A percentile compares a stretch with the other conserved stretches of the same genome.
Evolutionary conservation across 2,888 invertebrate genomes (phyloP).

Genomic region (Antheraea assamensis): DNA sequence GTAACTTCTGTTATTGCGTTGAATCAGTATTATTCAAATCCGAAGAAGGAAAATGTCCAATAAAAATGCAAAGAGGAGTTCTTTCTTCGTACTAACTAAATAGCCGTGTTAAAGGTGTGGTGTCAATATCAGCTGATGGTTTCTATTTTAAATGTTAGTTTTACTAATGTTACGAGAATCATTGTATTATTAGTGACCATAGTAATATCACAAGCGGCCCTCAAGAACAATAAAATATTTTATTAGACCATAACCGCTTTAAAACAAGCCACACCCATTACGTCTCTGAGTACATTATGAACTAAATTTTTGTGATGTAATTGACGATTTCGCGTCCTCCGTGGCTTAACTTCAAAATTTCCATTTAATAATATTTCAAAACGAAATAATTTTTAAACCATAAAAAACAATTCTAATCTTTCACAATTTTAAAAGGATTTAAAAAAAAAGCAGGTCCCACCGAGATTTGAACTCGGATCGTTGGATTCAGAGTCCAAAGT

Average conservation of each 20-base stretch:
- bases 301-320: background rate
- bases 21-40: constrained; percentile 70
- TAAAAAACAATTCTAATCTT: no score
- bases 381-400: no score
- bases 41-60: constrained; percentile 57
- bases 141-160: background rate
- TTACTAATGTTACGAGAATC: background rate
- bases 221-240: background rate
- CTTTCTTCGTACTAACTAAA: constrained; percentile 60
- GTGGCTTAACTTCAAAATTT: no score
- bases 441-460: constrained; percentile 81
- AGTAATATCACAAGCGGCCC: background rate
- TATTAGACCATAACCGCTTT: background rate
- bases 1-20: constrained; percentile 49
- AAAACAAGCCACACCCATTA: background rate
- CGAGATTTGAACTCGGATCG: constrained; percentile 91
- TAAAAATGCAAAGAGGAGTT: constrained; percentile 71
- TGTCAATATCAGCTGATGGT: background rate
- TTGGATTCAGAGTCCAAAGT: constrained; percentile 91
- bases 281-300: background rate
- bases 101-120: constrained; percentile 41
- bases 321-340: background rate
- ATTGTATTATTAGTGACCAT: no score
- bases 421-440: background rate
- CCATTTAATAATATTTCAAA: no score